phyloP scores from a whole-genome alignment of 2,888 invertebrate genomes.

The Melinopterus prodromus region DNA sequence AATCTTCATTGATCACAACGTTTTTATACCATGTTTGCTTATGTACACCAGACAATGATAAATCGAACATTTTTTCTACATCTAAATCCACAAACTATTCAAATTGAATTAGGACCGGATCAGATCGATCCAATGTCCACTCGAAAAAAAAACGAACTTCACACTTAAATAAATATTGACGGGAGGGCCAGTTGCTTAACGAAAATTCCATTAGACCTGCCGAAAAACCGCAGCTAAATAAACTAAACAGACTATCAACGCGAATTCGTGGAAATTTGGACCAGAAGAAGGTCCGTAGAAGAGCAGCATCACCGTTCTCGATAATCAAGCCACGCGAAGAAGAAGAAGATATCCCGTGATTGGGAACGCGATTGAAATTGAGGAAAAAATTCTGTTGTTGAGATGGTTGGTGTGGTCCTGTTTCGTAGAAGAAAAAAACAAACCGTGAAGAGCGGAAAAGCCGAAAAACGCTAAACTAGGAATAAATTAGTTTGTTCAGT shows the following conservation, averaged over 20 bases:
- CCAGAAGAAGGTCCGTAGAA: neutral
- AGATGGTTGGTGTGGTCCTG: neutral
- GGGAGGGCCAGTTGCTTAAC: neutral
- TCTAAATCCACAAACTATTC: slow-evolving; percentile 4
- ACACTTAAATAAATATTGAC: slow-evolving; percentile 4
- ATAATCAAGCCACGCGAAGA: neutral
- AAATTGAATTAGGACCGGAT: neutral
- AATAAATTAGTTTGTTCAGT: neutral
- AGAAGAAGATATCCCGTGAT: slow-evolving; percentile 4
- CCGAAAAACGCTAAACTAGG: neutral
- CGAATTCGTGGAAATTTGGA: neutral
- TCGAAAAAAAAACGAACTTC: neutral
- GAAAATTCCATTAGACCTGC: neutral
- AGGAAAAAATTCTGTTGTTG: neutral
- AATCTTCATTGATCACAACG: neutral
- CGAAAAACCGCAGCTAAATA: slow-evolving; percentile 4
- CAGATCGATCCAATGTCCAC: neutral
- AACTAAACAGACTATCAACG: neutral
- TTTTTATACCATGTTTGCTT: neutral
- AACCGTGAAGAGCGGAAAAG: neutral
- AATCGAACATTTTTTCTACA: neutral
- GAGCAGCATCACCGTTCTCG: neutral
- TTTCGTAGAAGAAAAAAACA: neutral
- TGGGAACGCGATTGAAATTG: neutral
- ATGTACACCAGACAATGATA: neutral